Percentiles rank a stretch among this genome's conserved stretches.
Evolutionary conservation across 2,888 invertebrate species (phyloP).

Genomic region (Eristalis arbustorum): DNA sequence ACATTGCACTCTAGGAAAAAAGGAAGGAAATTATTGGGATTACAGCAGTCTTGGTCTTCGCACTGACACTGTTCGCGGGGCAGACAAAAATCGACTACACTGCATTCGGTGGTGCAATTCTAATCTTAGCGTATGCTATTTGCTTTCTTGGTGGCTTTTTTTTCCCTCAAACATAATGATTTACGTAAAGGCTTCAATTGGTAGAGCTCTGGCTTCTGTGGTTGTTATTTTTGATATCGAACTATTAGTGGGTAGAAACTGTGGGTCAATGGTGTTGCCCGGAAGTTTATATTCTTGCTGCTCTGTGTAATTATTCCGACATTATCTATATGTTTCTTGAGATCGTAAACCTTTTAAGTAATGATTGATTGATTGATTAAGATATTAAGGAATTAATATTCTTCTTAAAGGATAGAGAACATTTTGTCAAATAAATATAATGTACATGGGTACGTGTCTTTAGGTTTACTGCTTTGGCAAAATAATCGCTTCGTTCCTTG

Average conservation of each 20-base stretch:
- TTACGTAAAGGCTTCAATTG: constrained; percentile 90
- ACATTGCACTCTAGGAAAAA: too few species aligned
- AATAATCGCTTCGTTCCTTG: too few species aligned
- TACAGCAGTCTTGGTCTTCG: constrained; percentile 90
- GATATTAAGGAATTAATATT: too few species aligned
- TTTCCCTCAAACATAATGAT: constrained; percentile 83
- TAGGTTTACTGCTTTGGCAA: too few species aligned
- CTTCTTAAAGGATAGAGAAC: too few species aligned
- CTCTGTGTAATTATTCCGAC: constrained; percentile 93
- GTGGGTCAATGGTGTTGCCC: constrained; percentile 91
- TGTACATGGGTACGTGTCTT: too few species aligned
- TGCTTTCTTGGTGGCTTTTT: constrained; percentile 86
- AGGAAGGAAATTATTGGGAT: constrained; percentile 83
- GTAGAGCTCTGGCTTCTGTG: constrained; percentile 92
- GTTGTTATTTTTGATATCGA: constrained; percentile 96
- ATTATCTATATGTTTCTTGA: constrained; percentile 93
- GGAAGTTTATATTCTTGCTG: constrained; percentile 96
- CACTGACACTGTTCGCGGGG: constrained; percentile 93
- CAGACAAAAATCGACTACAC: constrained; percentile 95
- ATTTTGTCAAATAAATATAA: too few species aligned
- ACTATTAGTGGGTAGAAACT: constrained; percentile 93
- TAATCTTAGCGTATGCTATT: constrained; percentile 87
- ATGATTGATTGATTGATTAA: too few species aligned
- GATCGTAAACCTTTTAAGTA: constrained; percentile 83
- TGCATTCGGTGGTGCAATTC: constrained; percentile 87